Evolutionary conservation across 2,888 invertebrate species (phyloP).

Genomic region (Zygaena filipendulae): DNA sequence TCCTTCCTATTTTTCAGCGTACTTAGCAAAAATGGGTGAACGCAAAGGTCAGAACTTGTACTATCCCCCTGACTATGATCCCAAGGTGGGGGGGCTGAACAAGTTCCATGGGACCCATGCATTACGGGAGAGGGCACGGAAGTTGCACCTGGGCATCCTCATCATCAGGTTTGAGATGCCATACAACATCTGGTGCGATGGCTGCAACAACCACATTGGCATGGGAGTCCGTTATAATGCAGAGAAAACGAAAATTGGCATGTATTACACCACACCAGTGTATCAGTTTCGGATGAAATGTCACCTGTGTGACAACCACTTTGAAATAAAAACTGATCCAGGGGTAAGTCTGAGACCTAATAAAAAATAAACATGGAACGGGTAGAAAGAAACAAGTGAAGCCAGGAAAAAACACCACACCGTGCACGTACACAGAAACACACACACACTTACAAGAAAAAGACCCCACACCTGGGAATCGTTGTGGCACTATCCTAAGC

Average conservation of each 20-base stretch:
- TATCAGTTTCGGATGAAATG: conserved; percentile 99
- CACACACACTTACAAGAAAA: too few relatives aligned
- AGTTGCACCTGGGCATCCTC: conserved; percentile 93
- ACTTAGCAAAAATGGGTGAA: conserved; percentile 82
- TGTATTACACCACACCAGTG: conserved; percentile 98
- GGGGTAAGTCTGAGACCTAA: too few relatives aligned
- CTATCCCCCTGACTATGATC: conserved; percentile 99
- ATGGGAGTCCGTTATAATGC: conserved; percentile 99
- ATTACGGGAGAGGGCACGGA: conserved; percentile 93
- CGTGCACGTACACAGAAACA: too few relatives aligned
- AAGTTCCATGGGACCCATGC: conserved; percentile 96
- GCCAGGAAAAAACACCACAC: too few relatives aligned
- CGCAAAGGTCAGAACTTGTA: conserved; percentile 97
- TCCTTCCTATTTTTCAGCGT: too few relatives aligned
- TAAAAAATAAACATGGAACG: conserved; percentile 2
- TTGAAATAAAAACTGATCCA: conserved; percentile 98
- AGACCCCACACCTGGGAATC: too few relatives aligned
- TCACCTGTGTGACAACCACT: conserved; percentile 96
- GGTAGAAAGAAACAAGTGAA: too few relatives aligned
- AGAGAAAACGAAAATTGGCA: conserved; percentile 92
- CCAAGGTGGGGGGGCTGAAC: conserved; percentile 93
- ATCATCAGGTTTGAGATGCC: conserved; percentile 99
- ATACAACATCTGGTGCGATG: conserved; percentile 99
- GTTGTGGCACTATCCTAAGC: too few relatives aligned
- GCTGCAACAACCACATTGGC: conserved; percentile 97